Evolutionary conservation across 2,113 vertebrate species (phyloP).

Genomic region (Ciconia boyciana): DNA sequence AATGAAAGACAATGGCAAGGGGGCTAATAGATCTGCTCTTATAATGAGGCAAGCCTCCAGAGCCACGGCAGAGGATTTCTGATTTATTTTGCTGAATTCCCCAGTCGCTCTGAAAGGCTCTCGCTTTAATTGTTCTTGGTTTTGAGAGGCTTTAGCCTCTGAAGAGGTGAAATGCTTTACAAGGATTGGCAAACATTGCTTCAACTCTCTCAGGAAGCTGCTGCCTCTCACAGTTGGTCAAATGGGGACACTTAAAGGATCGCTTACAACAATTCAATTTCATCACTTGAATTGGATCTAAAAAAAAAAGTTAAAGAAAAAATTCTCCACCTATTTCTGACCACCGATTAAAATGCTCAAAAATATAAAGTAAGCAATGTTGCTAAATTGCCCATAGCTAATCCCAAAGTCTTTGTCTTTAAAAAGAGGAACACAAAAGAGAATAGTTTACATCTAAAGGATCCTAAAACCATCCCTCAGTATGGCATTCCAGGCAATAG

Average conservation of each 20-base stretch:
- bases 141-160: slow-evolving; percentile 80
- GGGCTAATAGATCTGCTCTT: slow-evolving; percentile 85
- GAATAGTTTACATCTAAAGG: neutral
- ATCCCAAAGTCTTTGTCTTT: neutral
- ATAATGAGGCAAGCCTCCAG: slow-evolving; percentile 78
- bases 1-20: slow-evolving; percentile 85
- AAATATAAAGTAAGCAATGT: neutral
- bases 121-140: slow-evolving; percentile 82
- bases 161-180: slow-evolving; percentile 78
- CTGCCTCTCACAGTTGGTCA: slow-evolving; percentile 62
- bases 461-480: neutral
- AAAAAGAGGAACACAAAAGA: neutral
- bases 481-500: slow-evolving; percentile 21
- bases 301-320: neutral
- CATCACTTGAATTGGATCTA: neutral
- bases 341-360: neutral
- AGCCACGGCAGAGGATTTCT: slow-evolving; percentile 76
- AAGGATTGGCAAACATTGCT: slow-evolving; percentile 72
- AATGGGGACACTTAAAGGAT: slow-evolving; percentile 56
- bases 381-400: neutral
- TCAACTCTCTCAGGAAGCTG: slow-evolving; percentile 59
- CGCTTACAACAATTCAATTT: slow-evolving; percentile 33
- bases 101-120: slow-evolving; percentile 76
- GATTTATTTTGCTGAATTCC: slow-evolving; percentile 83
- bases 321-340: neutral